A percentile compares a stretch with the other conserved stretches of the same genome.
phyloP scores from a whole-genome alignment of 1,140 invertebrate genomes.

The Cydia fagiglandana region DNA sequence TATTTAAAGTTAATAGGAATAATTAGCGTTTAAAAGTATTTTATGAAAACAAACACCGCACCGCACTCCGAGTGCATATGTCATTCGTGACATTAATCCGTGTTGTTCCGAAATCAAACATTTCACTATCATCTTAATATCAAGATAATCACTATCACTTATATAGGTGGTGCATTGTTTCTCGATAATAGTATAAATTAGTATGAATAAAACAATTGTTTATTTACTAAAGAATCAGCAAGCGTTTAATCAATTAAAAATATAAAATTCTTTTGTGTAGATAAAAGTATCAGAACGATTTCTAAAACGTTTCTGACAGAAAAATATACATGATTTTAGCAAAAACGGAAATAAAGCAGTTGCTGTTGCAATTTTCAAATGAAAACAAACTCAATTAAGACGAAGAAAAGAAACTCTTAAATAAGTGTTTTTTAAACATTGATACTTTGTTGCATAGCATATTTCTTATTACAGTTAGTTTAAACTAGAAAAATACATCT shows the following conservation, averaged over 20 bases:
- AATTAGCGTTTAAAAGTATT: background rate
- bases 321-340: background rate
- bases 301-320: background rate
- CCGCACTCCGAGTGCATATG: background rate
- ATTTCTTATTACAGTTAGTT: background rate
- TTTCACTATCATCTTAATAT: background rate
- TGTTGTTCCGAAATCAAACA: background rate
- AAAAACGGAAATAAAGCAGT: background rate
- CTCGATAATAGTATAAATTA: too few species aligned
- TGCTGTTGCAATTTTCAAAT: background rate
- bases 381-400: too few species aligned
- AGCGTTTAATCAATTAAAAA: too few species aligned
- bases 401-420: background rate
- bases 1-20: background rate
- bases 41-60: conserved; percentile 3
- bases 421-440: background rate
- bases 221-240: too few species aligned
- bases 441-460: background rate
- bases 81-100: background rate
- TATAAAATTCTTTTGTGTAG: background rate
- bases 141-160: background rate
- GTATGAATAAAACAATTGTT: too few species aligned
- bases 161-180: too few species aligned
- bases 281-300: background rate
- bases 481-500: background rate